Conservation (phyloP, 2,888 invertebrate species). For the Hoplodrina ambigua region DNA sequence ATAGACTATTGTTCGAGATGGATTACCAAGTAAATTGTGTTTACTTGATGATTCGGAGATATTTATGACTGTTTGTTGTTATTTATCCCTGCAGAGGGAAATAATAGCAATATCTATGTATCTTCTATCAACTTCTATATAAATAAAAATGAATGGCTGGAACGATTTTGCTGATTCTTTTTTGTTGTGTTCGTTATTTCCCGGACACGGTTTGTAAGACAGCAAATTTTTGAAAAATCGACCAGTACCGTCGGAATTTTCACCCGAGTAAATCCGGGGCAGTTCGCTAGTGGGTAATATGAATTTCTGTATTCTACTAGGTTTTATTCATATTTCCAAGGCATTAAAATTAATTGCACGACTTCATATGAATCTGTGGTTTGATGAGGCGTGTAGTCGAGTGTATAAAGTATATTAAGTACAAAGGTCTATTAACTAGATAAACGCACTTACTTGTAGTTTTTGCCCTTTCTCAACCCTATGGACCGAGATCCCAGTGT, state of each 20-base stretch:
- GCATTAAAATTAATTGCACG: neutral
- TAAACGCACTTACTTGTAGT: neutral
- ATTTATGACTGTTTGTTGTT: slow-evolving; percentile 21
- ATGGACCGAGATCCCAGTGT: neutral
- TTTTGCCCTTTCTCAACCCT: neutral
- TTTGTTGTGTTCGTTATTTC: too few relatives aligned
- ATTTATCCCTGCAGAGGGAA: slow-evolving; percentile 5
- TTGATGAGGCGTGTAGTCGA: neutral
- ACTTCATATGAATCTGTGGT: neutral
- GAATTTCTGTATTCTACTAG: neutral
- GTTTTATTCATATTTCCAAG: neutral
- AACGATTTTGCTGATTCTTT: too few relatives aligned
- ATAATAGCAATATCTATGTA: neutral
- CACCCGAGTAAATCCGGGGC: too few relatives aligned
- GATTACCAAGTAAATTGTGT: slow-evolving; percentile 36
- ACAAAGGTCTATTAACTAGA: neutral
- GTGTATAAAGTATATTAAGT: neutral
- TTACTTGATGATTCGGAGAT: slow-evolving; percentile 24
- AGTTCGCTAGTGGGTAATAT: neutral
- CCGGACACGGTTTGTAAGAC: too few relatives aligned
- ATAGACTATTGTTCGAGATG: slow-evolving; percentile 31
- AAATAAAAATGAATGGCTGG: too few relatives aligned
- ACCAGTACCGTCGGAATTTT: too few relatives aligned
- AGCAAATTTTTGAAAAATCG: too few relatives aligned
- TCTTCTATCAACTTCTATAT: too few relatives aligned